A percentile compares a stretch with the other conserved stretches of the same genome.
These are phyloP conservation scores for Lucilia cuprina DNA, from an alignment of 1,140 invertebrate genomes.

Conservation along the genomic window DNA sequence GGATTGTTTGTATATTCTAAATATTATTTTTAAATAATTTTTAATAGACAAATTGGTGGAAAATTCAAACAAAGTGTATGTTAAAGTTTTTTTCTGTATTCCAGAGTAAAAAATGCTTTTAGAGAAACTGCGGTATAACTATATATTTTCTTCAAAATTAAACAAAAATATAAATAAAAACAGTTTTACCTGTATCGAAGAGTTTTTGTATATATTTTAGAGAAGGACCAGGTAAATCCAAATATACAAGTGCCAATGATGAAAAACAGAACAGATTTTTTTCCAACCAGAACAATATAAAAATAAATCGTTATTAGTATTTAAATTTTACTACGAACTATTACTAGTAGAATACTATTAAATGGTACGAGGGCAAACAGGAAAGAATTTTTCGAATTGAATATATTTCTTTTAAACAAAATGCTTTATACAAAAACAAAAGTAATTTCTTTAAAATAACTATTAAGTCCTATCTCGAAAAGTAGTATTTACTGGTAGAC, in stretches of 20 bases:
- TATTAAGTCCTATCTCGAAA: too few relatives aligned
- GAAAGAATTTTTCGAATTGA: background rate
- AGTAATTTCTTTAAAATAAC: too few relatives aligned
- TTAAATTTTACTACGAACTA: background rate
- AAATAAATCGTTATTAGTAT: too few relatives aligned
- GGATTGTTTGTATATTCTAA: background rate
- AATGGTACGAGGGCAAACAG: background rate
- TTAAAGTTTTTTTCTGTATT: background rate
- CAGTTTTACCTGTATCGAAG: background rate
- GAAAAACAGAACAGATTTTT: background rate
- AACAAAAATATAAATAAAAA: constrained; percentile 2
- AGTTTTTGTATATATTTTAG: background rate
- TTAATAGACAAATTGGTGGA: background rate
- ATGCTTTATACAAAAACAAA: too few relatives aligned
- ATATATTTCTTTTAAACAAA: too few relatives aligned
- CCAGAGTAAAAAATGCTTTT: background rate
- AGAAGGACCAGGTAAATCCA: constrained; percentile 6
- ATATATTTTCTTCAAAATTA: background rate
- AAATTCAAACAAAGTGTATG: background rate
- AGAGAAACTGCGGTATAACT: too few relatives aligned
- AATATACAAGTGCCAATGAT: constrained; percentile 17
- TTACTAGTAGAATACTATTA: background rate
- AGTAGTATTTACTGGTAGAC: background rate
- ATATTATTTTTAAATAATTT: background rate
- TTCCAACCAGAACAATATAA: too few relatives aligned